Evolutionary conservation across 2,888 invertebrate species (phyloP).

Genomic region (Drosophila engyochracea): DNA sequence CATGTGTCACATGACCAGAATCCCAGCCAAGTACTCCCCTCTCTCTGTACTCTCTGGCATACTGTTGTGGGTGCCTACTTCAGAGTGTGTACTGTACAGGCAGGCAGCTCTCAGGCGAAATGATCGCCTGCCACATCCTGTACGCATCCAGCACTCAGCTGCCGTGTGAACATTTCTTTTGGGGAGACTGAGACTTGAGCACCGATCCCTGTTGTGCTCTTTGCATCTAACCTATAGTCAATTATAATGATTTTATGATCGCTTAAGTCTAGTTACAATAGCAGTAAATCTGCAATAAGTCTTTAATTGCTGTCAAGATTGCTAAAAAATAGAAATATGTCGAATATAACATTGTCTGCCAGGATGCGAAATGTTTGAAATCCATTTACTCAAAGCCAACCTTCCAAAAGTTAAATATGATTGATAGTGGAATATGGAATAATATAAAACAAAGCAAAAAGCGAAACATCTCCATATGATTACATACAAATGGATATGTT

Average conservation of each 20-base stretch:
- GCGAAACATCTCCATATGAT: not conserved
- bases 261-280: not conserved
- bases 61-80: not conserved
- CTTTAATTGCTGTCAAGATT: not conserved
- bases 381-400: not conserved
- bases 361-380: not conserved
- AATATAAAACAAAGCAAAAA: not conserved
- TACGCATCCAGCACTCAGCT: slow-evolving; percentile 8
- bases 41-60: not conserved
- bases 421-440: not conserved
- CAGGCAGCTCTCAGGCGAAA: slow-evolving; percentile 6
- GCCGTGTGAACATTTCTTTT: slow-evolving; percentile 1
- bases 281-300: not conserved
- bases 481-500: too few species aligned
- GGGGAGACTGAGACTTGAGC: not conserved
- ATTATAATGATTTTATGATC: not conserved
- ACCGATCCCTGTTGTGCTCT: not conserved
- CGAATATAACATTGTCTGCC: not conserved
- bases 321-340: not conserved
- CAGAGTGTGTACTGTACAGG: slow-evolving; percentile 22
- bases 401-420: not conserved
- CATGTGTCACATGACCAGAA: slow-evolving; percentile 51
- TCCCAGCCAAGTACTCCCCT: not conserved
- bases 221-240: not conserved
- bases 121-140: slow-evolving; percentile 22